Evolutionary conservation across 2,797 vertebrate species (phyloP), one percentile per base, ranked within the genome.

Genomic region (Gymnodraco acuticeps): DNA sequence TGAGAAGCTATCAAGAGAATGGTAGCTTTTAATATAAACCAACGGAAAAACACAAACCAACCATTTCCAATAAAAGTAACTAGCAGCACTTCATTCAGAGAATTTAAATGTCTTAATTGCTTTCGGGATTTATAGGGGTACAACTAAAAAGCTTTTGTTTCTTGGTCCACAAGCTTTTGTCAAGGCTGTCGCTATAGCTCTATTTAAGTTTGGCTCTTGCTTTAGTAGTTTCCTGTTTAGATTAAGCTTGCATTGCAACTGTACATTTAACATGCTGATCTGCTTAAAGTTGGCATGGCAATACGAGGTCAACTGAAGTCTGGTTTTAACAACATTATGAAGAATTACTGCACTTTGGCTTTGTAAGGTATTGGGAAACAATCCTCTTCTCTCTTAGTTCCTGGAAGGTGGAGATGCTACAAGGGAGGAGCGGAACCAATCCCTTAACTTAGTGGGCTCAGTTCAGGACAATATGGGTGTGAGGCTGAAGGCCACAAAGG

Each of bases 401-500:
- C 33, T 72, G 27, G 27, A 69, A 83, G 71, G 58, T 81, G 75
- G 65, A 65, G 75, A 87, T 66, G 64, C 54, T 73, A 20, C 13
- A 46, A 55, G 50, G 53, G 62, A 48, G 31, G 65, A 68, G 67
- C 1, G 27, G 66, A 81, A 75, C 43, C 47, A 53, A 60, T 48
- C 59, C 5, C 70, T 83, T 67, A 65, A 61, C 50, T 75, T 33
- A 61, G 78, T 81, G 76, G 70, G 65, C 77, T 85, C 56, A 6
- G 65, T 42, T 78, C 61, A 78, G 83, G 70, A 88, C 82, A 86
- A 72, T 74, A 72, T 66, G 84, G 69, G 70, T 73, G 68, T 53
- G 78, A 87, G 73, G 79, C 86, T 42, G 78, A 77, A 64, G 51
- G 17, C 59, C 75, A 87, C 83, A 91, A 86, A 86, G 73, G 77